A percentile compares a stretch with the other conserved stretches of the same genome.
phyloP scores from a whole-genome alignment of 1,140 invertebrate species.

The Tetragnatha versicolor region DNA sequence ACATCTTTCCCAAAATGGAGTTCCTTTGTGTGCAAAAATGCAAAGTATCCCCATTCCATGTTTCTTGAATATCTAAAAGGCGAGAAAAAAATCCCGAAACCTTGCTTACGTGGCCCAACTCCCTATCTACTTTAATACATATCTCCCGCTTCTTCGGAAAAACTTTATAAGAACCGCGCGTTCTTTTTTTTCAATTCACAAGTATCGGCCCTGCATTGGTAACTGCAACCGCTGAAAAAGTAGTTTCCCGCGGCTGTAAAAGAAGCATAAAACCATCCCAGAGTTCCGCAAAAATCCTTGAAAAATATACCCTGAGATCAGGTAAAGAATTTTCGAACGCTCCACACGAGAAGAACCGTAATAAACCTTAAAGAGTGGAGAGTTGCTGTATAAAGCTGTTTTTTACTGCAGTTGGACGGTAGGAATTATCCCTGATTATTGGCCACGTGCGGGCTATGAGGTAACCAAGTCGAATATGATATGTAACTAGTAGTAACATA shows the following conservation, averaged over 20 bases:
- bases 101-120: neutral
- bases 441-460: no score
- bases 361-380: conserved; percentile 3
- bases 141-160: no score
- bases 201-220: neutral
- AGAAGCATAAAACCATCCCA: conserved; percentile 15
- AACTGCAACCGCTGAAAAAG: neutral
- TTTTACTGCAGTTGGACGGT: conserved; percentile 12
- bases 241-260: neutral
- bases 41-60: no score
- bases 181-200: neutral
- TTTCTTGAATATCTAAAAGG: neutral
- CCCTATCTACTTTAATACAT: neutral
- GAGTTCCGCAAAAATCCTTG: neutral
- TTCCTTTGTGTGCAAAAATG: no score
- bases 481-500: no score
- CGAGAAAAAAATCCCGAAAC: neutral
- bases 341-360: neutral
- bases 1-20: no score
- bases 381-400: neutral
- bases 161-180: neutral
- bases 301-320: neutral
- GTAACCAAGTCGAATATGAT: no score
- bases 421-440: no score
- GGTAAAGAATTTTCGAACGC: conserved; percentile 2